Percentiles rank a stretch among this genome's conserved stretches.
These are phyloP conservation scores for Caenorhabditis brenneri DNA, from an alignment of 1,140 invertebrate genomes.

Conservation along the genomic window DNA sequence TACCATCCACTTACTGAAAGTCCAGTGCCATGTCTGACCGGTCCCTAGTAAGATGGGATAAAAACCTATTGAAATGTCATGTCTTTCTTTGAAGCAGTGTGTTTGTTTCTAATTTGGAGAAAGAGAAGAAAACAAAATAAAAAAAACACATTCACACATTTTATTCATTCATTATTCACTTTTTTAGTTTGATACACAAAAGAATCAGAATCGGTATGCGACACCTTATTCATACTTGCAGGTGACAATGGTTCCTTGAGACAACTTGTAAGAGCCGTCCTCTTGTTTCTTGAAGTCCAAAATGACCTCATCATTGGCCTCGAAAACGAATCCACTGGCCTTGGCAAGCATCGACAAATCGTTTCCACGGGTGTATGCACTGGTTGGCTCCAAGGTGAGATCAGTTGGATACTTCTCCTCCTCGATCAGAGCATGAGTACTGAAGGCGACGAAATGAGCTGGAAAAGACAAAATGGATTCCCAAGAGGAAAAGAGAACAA, in stretches of 20 bases:
- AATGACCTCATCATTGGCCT: not conserved
- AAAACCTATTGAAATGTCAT: too few species aligned
- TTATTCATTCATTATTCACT: too few species aligned
- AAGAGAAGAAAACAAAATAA: too few species aligned
- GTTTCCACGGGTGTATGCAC: not conserved
- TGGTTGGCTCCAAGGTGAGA: not conserved
- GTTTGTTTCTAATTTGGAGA: too few species aligned
- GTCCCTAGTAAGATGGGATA: too few species aligned
- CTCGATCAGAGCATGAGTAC: not conserved
- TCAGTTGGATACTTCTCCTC: not conserved
- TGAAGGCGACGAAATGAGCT: not conserved
- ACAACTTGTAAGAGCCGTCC: not conserved
- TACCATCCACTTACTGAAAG: too few species aligned
- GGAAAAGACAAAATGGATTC: not conserved
- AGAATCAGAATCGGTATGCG: too few species aligned
- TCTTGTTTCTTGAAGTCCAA: conserved; percentile 9
- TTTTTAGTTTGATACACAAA: too few species aligned
- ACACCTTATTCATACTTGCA: not conserved
- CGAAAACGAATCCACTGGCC: not conserved
- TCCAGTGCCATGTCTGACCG: too few species aligned
- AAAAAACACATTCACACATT: too few species aligned
- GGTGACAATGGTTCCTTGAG: conserved; percentile 11
- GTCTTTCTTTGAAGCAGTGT: too few species aligned
- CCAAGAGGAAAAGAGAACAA: too few species aligned
- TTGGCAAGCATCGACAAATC: not conserved